Evolutionary conservation across 2,888 invertebrate genomes (phyloP).

Genomic region (Carabus problematicus): DNA sequence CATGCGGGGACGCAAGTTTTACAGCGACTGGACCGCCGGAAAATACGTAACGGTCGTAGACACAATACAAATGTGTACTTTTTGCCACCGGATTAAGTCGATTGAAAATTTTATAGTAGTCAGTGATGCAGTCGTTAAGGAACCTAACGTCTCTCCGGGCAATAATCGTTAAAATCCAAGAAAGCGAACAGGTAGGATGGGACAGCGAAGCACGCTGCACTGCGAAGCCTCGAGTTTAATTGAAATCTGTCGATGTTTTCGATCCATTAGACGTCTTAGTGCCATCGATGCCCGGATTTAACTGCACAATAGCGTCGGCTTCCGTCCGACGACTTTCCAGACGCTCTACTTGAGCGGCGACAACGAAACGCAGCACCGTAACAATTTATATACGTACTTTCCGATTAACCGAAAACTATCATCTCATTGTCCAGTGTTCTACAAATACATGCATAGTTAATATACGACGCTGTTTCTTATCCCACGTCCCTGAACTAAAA

Average conservation of each 20-base stretch:
- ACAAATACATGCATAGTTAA: too few species aligned
- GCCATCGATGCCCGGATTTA: constrained; percentile 29
- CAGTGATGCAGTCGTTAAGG: constrained; percentile 47
- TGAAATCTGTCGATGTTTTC: constrained; percentile 36
- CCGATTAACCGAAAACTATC: too few species aligned
- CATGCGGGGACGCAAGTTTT: too few species aligned
- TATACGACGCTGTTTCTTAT: too few species aligned
- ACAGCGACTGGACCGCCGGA: neutral
- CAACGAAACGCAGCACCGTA: neutral
- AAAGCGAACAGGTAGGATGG: constrained; percentile 12
- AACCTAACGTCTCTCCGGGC: constrained; percentile 11
- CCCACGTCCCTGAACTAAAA: too few species aligned
- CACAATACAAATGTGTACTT: constrained; percentile 11
- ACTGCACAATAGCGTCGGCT: constrained; percentile 25
- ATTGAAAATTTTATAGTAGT: constrained; percentile 51
- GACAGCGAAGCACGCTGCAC: neutral
- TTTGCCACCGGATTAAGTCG: constrained; percentile 43
- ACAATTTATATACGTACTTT: neutral
- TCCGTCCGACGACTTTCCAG: constrained; percentile 7
- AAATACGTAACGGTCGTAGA: neutral
- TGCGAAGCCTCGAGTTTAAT: constrained; percentile 21
- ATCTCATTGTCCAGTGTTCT: too few species aligned
- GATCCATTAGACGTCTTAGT: constrained; percentile 33
- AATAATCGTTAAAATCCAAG: constrained; percentile 24
- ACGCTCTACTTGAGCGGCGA: constrained; percentile 7